Evolutionary conservation across 2,113 vertebrate species (phyloP), one percentile per base, ranked within the genome.

Genomic region (Pelobates fuscus): DNA sequence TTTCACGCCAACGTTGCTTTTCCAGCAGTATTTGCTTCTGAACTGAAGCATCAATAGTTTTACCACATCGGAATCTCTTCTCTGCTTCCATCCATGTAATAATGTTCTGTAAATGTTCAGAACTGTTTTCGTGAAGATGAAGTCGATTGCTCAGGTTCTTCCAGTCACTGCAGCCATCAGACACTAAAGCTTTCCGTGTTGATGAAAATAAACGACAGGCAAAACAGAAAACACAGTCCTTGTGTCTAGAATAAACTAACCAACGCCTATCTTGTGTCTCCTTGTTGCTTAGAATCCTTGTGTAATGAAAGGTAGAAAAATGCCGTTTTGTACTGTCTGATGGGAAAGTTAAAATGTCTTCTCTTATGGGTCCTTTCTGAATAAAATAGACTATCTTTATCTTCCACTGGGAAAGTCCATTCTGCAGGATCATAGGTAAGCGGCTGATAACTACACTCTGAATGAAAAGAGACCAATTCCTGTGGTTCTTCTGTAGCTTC

Each of bases 21-120:
- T n/a, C n/a, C 15, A 52, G 46, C 3, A 52, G 46, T 52, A 52
- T 52, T 52, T 52, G 46, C 46, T 52, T 25, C 15, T 52, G 46
- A 52, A 52, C 23, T 2, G 57, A 60, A 5, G 57, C 57, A 60
- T 60, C 57, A 60, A 60, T 60, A 60, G 57, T 60, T 60, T 60
- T 26, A 20, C 57, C 57, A 60, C 57, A 60, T 60, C 57, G 24
- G 11, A 60, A 60, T 60, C 57, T 60, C 1, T 60, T 60, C 23
- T 25, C 24, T 25, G 24, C 24, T 60, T 60, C 57, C 21, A 60
- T 60, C 57, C 57, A 60, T 60, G 11, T 26, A 17, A 60, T 21
- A 10, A 60, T 60, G 57, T n/a, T n/a, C n/a, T n/a, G n/a, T n/a
- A n/a, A n/a, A n/a, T 3, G 57, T 20, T 59, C 2, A 59, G 57